Conservation (phyloP, 2,797 vertebrate genomes). For the Melanotaenia boesemani region DNA sequence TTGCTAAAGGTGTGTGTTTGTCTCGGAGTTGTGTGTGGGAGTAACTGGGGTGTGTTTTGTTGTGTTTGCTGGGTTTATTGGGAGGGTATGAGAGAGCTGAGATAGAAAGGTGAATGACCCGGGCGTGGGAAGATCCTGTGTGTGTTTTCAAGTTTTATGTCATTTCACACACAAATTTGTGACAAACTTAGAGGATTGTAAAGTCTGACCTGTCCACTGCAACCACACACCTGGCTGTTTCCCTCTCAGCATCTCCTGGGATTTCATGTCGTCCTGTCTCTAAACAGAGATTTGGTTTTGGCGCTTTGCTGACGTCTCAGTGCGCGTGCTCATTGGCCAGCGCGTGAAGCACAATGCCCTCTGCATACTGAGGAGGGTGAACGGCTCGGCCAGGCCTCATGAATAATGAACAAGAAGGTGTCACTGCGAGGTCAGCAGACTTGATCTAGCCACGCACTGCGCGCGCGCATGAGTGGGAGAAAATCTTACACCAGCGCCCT, state of each 20-base stretch:
- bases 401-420: conserved; percentile 93
- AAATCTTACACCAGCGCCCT: not conserved
- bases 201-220: not conserved
- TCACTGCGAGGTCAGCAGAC: conserved; percentile 97
- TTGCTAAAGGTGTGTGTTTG: conserved; percentile 66
- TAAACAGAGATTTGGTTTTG: conserved; percentile 86
- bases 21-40: conserved; percentile 31
- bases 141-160: conserved; percentile 7
- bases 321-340: not conserved
- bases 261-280: conserved; percentile 45
- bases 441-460: conserved; percentile 56
- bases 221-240: not conserved
- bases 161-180: too few species aligned
- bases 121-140: conserved; percentile 38
- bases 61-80: conserved; percentile 59
- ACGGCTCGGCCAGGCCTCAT: conserved; percentile 88
- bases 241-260: not conserved
- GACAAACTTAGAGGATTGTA: not conserved
- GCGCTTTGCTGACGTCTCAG: not conserved
- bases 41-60: conserved; percentile 60
- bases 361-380: conserved; percentile 93
- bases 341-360: conserved; percentile 39
- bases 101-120: conserved; percentile 24
- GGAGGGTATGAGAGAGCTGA: conserved; percentile 44
- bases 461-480: conserved; percentile 28